Evolutionary conservation across 2,113 vertebrate genomes (phyloP).

Genomic region (Embiotoca jacksoni): DNA sequence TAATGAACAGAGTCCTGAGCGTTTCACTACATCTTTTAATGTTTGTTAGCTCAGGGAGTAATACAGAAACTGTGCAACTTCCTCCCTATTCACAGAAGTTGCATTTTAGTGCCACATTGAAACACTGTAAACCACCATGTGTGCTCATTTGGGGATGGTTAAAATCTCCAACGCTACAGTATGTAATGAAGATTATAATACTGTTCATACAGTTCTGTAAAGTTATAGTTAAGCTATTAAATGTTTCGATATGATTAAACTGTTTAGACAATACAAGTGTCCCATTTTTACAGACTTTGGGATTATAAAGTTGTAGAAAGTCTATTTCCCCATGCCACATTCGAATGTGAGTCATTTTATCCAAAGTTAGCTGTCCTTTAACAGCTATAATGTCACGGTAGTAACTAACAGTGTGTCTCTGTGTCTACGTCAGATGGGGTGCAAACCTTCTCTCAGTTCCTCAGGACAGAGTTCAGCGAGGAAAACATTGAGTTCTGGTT

Average conservation of each 20-base stretch:
- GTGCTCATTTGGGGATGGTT: constrained; percentile 13
- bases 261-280: neutral
- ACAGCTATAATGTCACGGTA: neutral
- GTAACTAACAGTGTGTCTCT: constrained; percentile 19
- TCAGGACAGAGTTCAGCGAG: constrained; percentile 95
- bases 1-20: constrained; percentile 30
- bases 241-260: neutral
- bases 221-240: neutral
- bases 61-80: constrained; percentile 74
- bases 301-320: no score
- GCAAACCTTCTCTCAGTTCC: constrained; percentile 90
- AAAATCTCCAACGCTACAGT: neutral
- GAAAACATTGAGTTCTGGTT: constrained; percentile 98
- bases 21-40: constrained; percentile 70
- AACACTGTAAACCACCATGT: constrained; percentile 22
- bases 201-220: neutral
- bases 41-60: constrained; percentile 46
- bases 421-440: constrained; percentile 86
- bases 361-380: neutral
- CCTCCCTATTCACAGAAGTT: constrained; percentile 58
- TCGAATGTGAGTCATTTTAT: neutral
- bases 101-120: constrained; percentile 13
- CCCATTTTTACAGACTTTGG: neutral
- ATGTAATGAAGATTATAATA: neutral
- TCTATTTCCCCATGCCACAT: neutral